Base-by-base conservation (phyloP, 1,140 invertebrate genomes). In the Drosophila kanapiae region DNA sequence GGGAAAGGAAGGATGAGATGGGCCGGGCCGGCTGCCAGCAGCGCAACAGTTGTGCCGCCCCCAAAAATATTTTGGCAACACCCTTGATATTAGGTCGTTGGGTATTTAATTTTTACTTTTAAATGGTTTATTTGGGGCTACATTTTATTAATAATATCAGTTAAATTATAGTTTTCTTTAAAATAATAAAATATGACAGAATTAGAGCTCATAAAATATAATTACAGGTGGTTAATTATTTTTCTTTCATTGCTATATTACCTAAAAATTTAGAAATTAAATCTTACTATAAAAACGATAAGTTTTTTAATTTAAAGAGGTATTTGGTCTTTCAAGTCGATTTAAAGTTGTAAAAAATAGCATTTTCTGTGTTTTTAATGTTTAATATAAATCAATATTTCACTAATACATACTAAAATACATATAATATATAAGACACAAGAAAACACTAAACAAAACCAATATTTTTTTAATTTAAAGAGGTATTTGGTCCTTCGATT, bases 31-130 rank as follows among this genome's bases (percentile, higher is more conserved):
- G 27, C 31, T 35, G 29, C 53, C 18, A 56, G 38, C 27, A 51
- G 43, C 5, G 79, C 80, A 82, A 82, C 79, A 82, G 80, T 82
- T 82, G 61, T 67, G 64, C 59, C 18, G 45, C 38, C 9, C 7
- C 27, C 29, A 16, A 43, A 27, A 59, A 47, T 51, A 31, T 57
- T 65, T 60, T 31, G 8, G 0, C 4, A 59, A 65, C 47, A 59
- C 56, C 37, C 75, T 56, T 18, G 7, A 42, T 29, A 42, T 6
- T 29, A 29, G 23, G 18, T 23, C 0, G 2, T 53, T 58, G 16
- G 29, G 13, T 23, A 43, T 14, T 33, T 16, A 31, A 51, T 18
- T 51, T 33, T 23, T 6, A 1, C 14, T 1, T 38, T 38, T 23
- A 23, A 37, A 13, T 23, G 7, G 7, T 8, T 7, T 40, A 7